Conservation (phyloP, 2,888 invertebrate genomes). For the Euphydryas editha region DNA sequence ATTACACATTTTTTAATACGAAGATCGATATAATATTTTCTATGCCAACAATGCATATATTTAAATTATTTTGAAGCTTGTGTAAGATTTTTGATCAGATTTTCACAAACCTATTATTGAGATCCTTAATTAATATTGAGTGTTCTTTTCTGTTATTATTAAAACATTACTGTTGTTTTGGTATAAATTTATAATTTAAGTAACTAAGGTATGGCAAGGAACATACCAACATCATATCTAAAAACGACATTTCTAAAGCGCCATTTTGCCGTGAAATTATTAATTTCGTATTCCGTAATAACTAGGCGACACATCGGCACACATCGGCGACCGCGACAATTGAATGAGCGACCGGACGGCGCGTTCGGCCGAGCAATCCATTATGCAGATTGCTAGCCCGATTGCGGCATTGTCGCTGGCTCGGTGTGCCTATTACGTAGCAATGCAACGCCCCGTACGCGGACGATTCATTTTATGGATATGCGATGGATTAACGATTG, state of each 20-base stretch:
- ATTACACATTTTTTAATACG: no score
- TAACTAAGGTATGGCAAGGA: not conserved
- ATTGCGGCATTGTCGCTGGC: conserved; percentile 81
- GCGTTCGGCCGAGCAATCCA: conserved; percentile 81
- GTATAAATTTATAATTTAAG: not conserved
- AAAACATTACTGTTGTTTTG: no score
- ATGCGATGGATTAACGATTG: conserved; percentile 75
- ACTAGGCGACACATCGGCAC: conserved; percentile 76
- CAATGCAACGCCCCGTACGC: conserved; percentile 45
- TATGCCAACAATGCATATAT: no score
- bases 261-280: conserved; percentile 62
- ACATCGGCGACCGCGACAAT: conserved; percentile 79
- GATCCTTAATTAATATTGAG: no score
- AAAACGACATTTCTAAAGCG: conserved; percentile 40
- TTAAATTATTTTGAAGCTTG: no score
- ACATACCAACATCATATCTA: conserved; percentile 21
- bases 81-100: no score
- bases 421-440: conserved; percentile 67
- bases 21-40: no score
- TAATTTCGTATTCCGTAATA: conserved; percentile 78
- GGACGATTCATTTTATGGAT: conserved; percentile 57
- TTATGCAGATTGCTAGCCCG: conserved; percentile 81
- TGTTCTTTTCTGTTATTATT: no score
- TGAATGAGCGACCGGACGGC: conserved; percentile 79
- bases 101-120: no score